Evolutionary conservation across 2,797 vertebrate species (phyloP), one percentile per base, ranked within the genome.

Genomic region (Alauda arvensis): DNA sequence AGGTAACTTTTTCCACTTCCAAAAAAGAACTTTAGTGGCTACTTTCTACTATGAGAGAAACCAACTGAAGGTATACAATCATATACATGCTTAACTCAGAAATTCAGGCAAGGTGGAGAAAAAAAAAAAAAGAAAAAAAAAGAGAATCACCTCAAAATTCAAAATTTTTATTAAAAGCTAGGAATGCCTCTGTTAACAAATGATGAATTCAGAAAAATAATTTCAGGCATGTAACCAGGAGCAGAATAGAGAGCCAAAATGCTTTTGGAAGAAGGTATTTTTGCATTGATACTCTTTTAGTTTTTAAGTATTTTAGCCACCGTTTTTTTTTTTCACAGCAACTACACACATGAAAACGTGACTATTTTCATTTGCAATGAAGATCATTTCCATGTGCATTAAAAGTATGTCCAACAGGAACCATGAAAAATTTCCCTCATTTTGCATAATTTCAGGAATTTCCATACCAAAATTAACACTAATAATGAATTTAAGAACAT

Each of bases 71-170:
- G 6, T 25, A 42, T 12, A 45, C 14, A 3, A n/a, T 52, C 37
- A 59, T 28, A 39, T 28, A 59, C 25, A 57, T 17, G 16, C 75
- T 74, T 28, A 91, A 84, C 24, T 68, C 48, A 42, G 14, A 85
- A 74, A 67, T 57, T 42, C 13, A 65, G 20, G 33, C 8, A 10
- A 37, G 24, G 12, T 6, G 10, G 3, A 1, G 0, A 10, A 37
- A 37, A 37, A 37, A 37, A 37, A 37, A 37, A 0, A 3, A 12
- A 4, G 4, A 37, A 43, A 19, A 1, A 1, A 43, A 29, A 18
- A 34, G 62, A 52, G 6, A 23, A 60, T 37, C 0, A 16, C 1
- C 29, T 68, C 16, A 66, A 70, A 82, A 51, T 12, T 31, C 8
- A 10, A 9, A 43, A 11, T 46, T 88, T 72, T 74, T 34, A 31